Evolutionary conservation across 2,113 vertebrate species (phyloP), one percentile per base, ranked within the genome.

Genomic region (Otus sunia): DNA sequence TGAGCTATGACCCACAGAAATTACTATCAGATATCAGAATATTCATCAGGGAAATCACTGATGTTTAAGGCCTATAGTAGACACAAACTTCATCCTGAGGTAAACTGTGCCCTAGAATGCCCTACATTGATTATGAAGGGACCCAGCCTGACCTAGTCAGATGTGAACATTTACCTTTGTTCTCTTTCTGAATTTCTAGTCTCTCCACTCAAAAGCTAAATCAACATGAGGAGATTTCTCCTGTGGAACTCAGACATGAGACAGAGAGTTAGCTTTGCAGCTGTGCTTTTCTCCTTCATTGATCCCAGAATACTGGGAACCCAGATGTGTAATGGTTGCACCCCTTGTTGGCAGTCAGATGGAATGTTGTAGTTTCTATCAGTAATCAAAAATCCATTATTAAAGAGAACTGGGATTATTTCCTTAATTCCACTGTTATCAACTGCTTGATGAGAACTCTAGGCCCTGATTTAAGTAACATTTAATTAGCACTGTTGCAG

Each of bases 381-480:
- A 81, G 85, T 84, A 95, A 92, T 68, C 88, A 95, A 92, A 94
- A 95, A 81, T 76, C 53, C 78, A 92, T 87, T 96, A 90, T 93
- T 86, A 81, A 92, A 86, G 64, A 43, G 55, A 88, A 91, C 17
- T 62, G 37, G 55, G 79, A 84, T 86, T 78, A 91, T 93, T 95
- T 92, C 41, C 37, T 79, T 92, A 91, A 84, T 90, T 88, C 86
- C 37, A 49, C 39, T 80, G 41, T 45, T 96, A 84, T 75, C 82
- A 96, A 72, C 67, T 76, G 50, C 37, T 92, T 90, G 50, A 86
- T 82, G 77, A 94, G 75, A 69, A 76, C 56, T 71, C 63, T 63
- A 73, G 37, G 22, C 92, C 41, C 63, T 87, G 93, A 85, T 90
- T 92, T 96, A 94, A 92, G 73, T 45, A 89, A 37, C 34, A 64